Evolutionary conservation across 2,888 invertebrate species (phyloP).

Genomic region (Zygogramma bicolorata): DNA sequence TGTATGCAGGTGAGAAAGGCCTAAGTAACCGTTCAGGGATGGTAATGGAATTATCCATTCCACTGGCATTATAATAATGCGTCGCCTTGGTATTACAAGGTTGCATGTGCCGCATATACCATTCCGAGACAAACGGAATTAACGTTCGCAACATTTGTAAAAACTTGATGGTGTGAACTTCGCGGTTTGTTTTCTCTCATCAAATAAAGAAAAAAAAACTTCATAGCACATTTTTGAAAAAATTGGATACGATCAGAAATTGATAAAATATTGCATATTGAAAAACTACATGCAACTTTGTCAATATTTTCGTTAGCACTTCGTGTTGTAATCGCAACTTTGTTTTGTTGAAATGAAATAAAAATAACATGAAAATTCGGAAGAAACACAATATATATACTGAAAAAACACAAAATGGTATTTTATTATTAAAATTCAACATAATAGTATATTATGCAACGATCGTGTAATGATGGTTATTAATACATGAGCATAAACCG

Average conservation of each 20-base stretch:
- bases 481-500: too few species aligned
- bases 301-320: background rate
- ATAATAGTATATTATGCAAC: too few species aligned
- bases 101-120: background rate
- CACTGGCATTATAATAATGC: too few species aligned
- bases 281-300: background rate
- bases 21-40: too few species aligned
- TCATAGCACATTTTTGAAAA: background rate
- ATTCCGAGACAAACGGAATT: background rate
- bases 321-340: background rate
- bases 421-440: background rate
- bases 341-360: background rate
- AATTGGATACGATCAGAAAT: background rate
- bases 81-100: background rate
- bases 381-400: background rate
- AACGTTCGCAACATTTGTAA: background rate
- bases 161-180: background rate
- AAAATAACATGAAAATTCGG: background rate
- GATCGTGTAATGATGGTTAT: too few species aligned
- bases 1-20: too few species aligned
- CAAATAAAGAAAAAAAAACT: background rate
- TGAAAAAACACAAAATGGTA: background rate
- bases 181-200: background rate
- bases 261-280: background rate
- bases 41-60: too few species aligned